Evolutionary conservation across 2,797 vertebrate species (phyloP).

Genomic region (Catamblyrhynchus diadema): DNA sequence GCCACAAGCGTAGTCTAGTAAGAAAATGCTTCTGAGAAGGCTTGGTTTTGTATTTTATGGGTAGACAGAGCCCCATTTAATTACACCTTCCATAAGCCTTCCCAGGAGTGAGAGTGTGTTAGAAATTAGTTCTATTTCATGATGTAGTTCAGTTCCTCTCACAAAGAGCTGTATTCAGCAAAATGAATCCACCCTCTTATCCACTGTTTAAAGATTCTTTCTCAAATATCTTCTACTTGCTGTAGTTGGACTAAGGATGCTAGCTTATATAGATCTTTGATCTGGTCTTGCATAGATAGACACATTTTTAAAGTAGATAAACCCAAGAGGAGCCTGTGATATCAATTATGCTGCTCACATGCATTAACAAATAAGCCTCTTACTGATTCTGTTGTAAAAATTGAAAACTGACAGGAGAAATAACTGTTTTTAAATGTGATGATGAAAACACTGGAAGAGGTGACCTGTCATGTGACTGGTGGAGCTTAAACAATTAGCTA

Average conservation of each 20-base stretch:
- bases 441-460: not conserved
- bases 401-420: not conserved
- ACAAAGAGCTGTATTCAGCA: not conserved
- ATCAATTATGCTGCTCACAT: rapidly evolving
- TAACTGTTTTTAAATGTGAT: not conserved
- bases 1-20: rapidly evolving
- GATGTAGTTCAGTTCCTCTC: not conserved
- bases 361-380: not conserved
- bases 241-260: not conserved
- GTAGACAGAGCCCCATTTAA: not conserved
- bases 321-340: not conserved
- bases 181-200: not conserved
- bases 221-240: not conserved
- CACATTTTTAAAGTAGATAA: not conserved
- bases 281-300: not conserved
- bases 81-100: not conserved
- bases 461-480: not conserved
- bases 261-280: not conserved
- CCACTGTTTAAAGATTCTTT: not conserved
- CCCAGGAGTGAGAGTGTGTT: not conserved
- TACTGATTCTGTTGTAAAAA: not conserved
- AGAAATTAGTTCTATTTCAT: not conserved
- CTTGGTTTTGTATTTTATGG: not conserved
- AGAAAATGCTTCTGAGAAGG: not conserved
- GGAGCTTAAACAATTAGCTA: not conserved